A percentile compares a stretch with the other conserved stretches of the same genome.
These are phyloP conservation scores for Sprattus sprattus DNA, from an alignment of 2,113 vertebrate species.

Conservation along the genomic window DNA sequence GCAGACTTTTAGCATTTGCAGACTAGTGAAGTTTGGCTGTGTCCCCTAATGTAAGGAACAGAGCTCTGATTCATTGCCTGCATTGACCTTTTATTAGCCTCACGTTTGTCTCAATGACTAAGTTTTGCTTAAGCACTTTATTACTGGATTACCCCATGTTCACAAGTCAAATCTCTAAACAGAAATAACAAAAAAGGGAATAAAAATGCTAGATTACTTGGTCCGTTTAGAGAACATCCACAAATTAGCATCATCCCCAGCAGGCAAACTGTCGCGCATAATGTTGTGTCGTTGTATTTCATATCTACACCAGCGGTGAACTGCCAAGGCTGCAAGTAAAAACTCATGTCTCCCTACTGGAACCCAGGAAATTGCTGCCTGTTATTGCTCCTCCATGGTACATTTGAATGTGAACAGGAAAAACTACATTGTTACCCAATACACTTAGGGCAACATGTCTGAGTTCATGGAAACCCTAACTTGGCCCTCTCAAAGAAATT, in stretches of 20 bases:
- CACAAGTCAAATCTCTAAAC: neutral
- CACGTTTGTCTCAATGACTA: neutral
- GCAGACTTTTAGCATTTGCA: constrained; percentile 66
- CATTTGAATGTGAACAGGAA: constrained; percentile 32
- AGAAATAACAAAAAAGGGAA: neutral
- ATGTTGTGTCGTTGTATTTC: neutral
- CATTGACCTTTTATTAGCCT: neutral
- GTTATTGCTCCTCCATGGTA: constrained; percentile 42
- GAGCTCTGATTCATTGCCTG: constrained; percentile 39
- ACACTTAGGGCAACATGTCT: constrained; percentile 59
- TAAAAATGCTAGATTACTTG: neutral
- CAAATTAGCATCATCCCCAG: neutral
- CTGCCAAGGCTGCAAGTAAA: neutral
- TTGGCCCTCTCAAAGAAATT: constrained; percentile 51
- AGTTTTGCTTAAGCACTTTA: constrained; percentile 1
- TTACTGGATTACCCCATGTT: neutral
- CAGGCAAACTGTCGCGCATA: neutral
- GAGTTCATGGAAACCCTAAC: constrained; percentile 40
- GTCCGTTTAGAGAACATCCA: neutral
- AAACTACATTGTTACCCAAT: constrained; percentile 47
- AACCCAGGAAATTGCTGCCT: constrained; percentile 64
- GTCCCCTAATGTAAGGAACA: constrained; percentile 41
- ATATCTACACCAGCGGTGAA: neutral
- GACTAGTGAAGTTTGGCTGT: constrained; percentile 58
- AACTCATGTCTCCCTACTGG: constrained; percentile 30